phyloP scores from a whole-genome alignment of 1,140 invertebrate genomes.

The Drosophila prosaltans region DNA sequence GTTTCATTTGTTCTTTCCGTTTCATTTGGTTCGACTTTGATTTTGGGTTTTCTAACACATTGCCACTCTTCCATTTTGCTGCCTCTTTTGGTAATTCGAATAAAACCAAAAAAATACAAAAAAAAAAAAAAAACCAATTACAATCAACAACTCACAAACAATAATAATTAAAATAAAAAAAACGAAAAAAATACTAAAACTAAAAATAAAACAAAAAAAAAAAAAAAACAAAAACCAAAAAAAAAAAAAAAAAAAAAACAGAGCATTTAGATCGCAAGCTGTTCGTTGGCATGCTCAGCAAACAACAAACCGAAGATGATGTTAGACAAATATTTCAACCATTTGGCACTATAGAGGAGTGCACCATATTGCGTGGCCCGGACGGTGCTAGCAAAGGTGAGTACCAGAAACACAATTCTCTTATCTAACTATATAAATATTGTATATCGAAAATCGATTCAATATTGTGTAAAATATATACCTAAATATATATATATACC shows the following conservation, averaged over 20 bases:
- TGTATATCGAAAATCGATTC: background rate
- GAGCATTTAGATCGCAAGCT: constrained; percentile 95
- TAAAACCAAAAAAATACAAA: constrained; percentile 27
- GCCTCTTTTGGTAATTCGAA: constrained; percentile 67
- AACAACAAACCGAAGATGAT: constrained; percentile 99
- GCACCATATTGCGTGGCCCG: constrained; percentile 97
- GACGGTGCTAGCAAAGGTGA: constrained; percentile 98
- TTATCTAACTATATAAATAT: background rate
- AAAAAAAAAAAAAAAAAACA: constrained; percentile 53
- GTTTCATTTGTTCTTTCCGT: background rate
- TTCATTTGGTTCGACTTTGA: constrained; percentile 23
- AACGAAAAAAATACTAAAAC: constrained; percentile 19
- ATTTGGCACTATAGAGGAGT: constrained; percentile 99
- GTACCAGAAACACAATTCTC: constrained; percentile 61
- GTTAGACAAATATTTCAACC: constrained; percentile 97
- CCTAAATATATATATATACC: constrained; percentile 32
- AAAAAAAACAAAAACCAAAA: constrained; percentile 30
- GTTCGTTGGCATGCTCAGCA: constrained; percentile 99
- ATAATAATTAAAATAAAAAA: constrained; percentile 30
- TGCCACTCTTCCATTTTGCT: constrained; percentile 79
- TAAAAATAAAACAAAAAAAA: constrained; percentile 8
- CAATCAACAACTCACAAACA: constrained; percentile 11
- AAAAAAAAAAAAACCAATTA: constrained; percentile 21
- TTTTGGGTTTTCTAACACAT: constrained; percentile 49
- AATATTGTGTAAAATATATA: constrained; percentile 25